Percentiles rank a stretch among this genome's conserved stretches.
Evolutionary conservation across 2,113 vertebrate species (phyloP).

Genomic region (Panurus biarmicus): DNA sequence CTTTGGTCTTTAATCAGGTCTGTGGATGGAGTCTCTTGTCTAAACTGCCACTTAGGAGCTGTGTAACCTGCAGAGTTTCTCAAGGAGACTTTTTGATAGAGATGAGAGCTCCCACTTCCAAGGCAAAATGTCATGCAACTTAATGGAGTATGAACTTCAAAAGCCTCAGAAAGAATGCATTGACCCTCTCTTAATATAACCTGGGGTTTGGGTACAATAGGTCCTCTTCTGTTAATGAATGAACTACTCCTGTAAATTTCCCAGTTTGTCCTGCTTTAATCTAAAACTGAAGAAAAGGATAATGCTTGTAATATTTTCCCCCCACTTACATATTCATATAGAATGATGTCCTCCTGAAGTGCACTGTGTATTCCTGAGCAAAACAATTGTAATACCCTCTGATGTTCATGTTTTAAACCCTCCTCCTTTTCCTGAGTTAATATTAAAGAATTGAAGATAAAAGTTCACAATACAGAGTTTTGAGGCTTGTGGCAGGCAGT

Average conservation of each 20-base stretch:
- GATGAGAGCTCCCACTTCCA: slow-evolving; percentile 38
- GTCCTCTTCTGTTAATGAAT: slow-evolving; percentile 39
- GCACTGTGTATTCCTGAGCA: background rate
- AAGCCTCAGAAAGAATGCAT: slow-evolving; percentile 20
- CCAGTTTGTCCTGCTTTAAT: background rate
- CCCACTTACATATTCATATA: background rate
- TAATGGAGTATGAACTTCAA: slow-evolving; percentile 46
- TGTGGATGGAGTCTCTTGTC: slow-evolving; percentile 27
- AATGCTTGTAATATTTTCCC: background rate
- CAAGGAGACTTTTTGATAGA: slow-evolving; percentile 27
- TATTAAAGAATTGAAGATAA: background rate
- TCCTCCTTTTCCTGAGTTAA: background rate
- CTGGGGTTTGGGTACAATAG: background rate
- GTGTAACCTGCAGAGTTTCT: slow-evolving; percentile 32
- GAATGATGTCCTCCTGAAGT: background rate
- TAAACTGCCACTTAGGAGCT: slow-evolving; percentile 6
- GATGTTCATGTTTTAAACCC: background rate
- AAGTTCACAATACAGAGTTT: background rate
- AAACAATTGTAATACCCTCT: background rate
- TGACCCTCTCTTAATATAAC: slow-evolving; percentile 21
- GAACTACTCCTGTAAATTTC: background rate
- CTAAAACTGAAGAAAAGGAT: background rate
- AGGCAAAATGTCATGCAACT: background rate
- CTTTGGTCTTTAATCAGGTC: slow-evolving; percentile 48
- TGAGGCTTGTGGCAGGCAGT: background rate